These are phyloP conservation scores for Serrognathus titanus DNA, from an alignment of 2,888 invertebrate species.

Conservation along the genomic window DNA sequence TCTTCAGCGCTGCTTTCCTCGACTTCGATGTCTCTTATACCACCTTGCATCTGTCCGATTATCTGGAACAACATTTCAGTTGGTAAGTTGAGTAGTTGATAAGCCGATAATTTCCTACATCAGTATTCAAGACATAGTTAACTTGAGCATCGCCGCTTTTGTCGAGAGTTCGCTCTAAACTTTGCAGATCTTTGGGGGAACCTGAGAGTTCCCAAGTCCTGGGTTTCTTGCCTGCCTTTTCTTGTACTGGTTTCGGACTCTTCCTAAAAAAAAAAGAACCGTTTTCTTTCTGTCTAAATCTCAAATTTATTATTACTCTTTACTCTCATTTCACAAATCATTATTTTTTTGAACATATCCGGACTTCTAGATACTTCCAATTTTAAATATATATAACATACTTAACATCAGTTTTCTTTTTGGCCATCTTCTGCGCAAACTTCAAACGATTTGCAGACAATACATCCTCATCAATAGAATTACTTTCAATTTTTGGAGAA, in stretches of 20 bases:
- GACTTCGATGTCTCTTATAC: conserved; percentile 77
- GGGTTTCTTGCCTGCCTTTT: conserved; percentile 82
- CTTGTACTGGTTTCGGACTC: conserved; percentile 54
- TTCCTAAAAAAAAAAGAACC: conserved; percentile 34
- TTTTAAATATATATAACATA: conserved; percentile 36
- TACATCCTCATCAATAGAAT: conserved; percentile 61
- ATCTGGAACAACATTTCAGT: conserved; percentile 51
- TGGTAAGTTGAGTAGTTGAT: conserved; percentile 5
- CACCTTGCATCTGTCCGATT: conserved; percentile 81
- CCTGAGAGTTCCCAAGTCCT: conserved; percentile 89
- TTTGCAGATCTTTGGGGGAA: conserved; percentile 68
- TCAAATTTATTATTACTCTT: neutral
- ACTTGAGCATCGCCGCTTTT: conserved; percentile 62
- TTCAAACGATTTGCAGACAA: conserved; percentile 75
- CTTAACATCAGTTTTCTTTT: conserved; percentile 63
- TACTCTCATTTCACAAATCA: neutral
- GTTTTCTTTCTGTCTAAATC: neutral
- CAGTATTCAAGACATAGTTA: conserved; percentile 61
- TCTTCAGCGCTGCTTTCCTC: conserved; percentile 70
- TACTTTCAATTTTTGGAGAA: conserved; percentile 40
- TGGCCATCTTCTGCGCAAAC: conserved; percentile 71
- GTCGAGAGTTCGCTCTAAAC: conserved; percentile 79
- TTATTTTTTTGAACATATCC: no score
- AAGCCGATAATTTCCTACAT: conserved; percentile 48
- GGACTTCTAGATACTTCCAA: neutral